Base-by-base conservation (phyloP, 2,113 vertebrate genomes). In the Cynopterus brachyotis region DNA sequence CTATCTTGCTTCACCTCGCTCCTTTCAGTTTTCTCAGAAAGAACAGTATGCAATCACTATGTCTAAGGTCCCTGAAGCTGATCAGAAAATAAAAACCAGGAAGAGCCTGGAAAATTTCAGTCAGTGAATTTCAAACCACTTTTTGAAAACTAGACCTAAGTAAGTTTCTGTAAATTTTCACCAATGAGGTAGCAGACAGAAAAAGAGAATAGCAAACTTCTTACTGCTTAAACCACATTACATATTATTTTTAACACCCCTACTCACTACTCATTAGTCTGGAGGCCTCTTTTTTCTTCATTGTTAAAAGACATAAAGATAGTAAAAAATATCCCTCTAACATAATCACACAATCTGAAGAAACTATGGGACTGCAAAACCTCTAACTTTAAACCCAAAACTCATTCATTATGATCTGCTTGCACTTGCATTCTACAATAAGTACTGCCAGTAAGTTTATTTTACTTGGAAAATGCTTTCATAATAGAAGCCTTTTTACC, bases 381-480 rank as follows among this genome's bases (percentile, higher is more conserved):
- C 32, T 24, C 42, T 95, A 95, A 89, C 9, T 79, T 92, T 80
- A 70, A 91, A 90, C 9, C 12, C n/a, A 93, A 78, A 11, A 9
- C 62, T 84, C 55, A 67, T 64, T 93, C 69, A 92, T 19, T 60
- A 84, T 40, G 17, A 80, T 92, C 45, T 90, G 86, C 47, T 89
- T 96, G n/a, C 6, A 93, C 37, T 67, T 93, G n/a, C 16, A 76
- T 81, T 91, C 47, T 93, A 84, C 50, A 93, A 35, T 84, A 96
- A 91, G 28, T 42, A 91, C 20, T 80, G 22, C 13, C n/a, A 88
- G 78, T 69, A 93, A 84, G 9, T 42, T 82, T 72, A 50, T 91
- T 85, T 92, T 80, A 83, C 47, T 96, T 45, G 22, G 37, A 88
- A 95, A 97, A 91, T 89, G 47, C 0, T 90, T 96, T 96, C 42